Conservation (phyloP, 1,140 invertebrate genomes). For the Nasonia giraulti region DNA sequence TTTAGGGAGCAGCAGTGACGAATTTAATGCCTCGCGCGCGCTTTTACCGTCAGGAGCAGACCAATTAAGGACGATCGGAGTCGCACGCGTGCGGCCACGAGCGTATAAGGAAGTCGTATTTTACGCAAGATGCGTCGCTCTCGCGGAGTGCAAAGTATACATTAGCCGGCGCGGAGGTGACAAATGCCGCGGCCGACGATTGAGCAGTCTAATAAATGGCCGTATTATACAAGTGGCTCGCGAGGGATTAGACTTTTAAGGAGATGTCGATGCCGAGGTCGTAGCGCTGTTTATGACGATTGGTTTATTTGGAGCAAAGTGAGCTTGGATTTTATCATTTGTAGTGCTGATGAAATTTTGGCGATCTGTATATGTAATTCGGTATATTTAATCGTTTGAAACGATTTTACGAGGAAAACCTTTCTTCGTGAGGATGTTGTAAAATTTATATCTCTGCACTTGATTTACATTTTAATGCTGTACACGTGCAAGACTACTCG, state of each 20-base stretch:
- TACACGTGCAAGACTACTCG: too few species aligned
- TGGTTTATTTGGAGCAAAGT: conserved; percentile 17
- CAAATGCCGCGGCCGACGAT: neutral
- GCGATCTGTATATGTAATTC: too few species aligned
- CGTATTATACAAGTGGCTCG: conserved; percentile 33
- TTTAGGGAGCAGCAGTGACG: neutral
- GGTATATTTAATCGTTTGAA: too few species aligned
- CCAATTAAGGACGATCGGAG: conserved; percentile 8
- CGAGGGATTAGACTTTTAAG: conserved; percentile 36
- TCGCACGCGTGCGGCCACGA: neutral
- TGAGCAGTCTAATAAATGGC: conserved; percentile 33
- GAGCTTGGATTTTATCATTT: conserved; percentile 26
- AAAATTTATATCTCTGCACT: too few species aligned
- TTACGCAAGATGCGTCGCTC: conserved; percentile 4
- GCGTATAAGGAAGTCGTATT: conserved; percentile 2
- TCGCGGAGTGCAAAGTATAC: neutral
- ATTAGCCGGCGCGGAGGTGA: neutral
- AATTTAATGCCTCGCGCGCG: neutral
- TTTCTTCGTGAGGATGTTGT: too few species aligned
- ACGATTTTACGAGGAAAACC: too few species aligned
- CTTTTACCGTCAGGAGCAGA: neutral
- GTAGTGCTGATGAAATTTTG: too few species aligned
- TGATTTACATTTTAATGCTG: too few species aligned
- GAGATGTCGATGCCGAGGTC: conserved; percentile 25
- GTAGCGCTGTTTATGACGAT: neutral